Percentiles rank a stretch among this genome's conserved stretches.
Evolutionary conservation across 1,140 invertebrate species (phyloP).

Genomic region (Procambarus virginalis): DNA sequence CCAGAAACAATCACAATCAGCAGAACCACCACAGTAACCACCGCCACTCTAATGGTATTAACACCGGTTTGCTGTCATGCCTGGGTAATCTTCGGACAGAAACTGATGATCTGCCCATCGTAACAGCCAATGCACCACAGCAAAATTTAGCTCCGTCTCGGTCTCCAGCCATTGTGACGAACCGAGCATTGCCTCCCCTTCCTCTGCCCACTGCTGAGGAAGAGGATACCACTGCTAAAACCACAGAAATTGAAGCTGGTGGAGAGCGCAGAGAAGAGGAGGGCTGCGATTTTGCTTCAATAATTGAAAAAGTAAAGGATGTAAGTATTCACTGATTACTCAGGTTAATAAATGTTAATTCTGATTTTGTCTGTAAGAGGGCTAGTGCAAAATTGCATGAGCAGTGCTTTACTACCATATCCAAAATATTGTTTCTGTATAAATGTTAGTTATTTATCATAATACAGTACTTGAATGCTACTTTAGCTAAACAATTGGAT

Average conservation of each 20-base stretch:
- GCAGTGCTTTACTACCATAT: too few relatives aligned
- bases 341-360: background rate
- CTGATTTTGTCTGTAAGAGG: too few relatives aligned
- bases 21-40: conserved; percentile 57
- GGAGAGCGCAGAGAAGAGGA: conserved; percentile 72
- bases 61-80: conserved; percentile 56
- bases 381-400: too few relatives aligned
- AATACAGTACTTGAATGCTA: too few relatives aligned
- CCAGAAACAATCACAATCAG: conserved; percentile 32
- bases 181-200: conserved; percentile 86
- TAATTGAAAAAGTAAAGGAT: conserved; percentile 95
- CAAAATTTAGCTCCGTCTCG: conserved; percentile 36
- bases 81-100: conserved; percentile 49
- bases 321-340: conserved; percentile 78
- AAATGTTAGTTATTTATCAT: too few relatives aligned
- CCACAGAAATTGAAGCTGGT: conserved; percentile 65
- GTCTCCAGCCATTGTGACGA: conserved; percentile 58
- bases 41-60: conserved; percentile 57
- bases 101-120: conserved; percentile 38
- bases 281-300: conserved; percentile 86
- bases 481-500: too few relatives aligned
- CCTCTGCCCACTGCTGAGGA: conserved; percentile 77
- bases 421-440: too few relatives aligned
- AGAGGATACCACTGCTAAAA: conserved; percentile 46
- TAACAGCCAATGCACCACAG: conserved; percentile 6